phyloP scores from a whole-genome alignment of 2,888 invertebrate genomes.

The Hyposoter dolosus region DNA sequence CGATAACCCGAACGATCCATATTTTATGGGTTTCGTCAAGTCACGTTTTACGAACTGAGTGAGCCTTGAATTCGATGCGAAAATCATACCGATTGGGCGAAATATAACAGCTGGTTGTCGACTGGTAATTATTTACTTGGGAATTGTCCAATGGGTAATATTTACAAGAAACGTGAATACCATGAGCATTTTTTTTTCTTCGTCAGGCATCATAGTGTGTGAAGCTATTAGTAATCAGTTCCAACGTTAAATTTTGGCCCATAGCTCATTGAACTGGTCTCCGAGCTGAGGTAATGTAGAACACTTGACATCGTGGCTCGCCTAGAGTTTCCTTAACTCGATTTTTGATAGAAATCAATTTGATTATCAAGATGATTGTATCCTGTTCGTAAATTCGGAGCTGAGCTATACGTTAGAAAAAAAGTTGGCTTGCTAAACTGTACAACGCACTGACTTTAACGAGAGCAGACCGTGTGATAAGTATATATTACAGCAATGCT shows the following conservation, averaged over 20 bases:
- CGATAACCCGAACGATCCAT: background rate
- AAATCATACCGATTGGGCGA: background rate
- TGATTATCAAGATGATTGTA: background rate
- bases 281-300: background rate
- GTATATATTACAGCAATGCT: conserved; percentile 30
- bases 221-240: no score
- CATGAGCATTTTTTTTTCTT: no score
- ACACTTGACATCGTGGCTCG: no score
- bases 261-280: no score
- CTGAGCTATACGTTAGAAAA: background rate
- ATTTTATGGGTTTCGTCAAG: conserved; percentile 20
- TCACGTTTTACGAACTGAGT: background rate
- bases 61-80: background rate
- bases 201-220: no score
- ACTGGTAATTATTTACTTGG: no score
- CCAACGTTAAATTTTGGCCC: no score
- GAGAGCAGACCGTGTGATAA: background rate
- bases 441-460: background rate
- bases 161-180: no score
- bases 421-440: conserved; percentile 1
- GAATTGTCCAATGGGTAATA: no score
- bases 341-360: background rate
- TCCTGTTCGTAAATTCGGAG: background rate
- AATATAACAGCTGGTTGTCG: no score
- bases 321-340: background rate